A percentile compares a stretch with the other conserved stretches of the same genome.
phyloP scores from a whole-genome alignment of 2,113 vertebrate species.

The Thomomys bottae region DNA sequence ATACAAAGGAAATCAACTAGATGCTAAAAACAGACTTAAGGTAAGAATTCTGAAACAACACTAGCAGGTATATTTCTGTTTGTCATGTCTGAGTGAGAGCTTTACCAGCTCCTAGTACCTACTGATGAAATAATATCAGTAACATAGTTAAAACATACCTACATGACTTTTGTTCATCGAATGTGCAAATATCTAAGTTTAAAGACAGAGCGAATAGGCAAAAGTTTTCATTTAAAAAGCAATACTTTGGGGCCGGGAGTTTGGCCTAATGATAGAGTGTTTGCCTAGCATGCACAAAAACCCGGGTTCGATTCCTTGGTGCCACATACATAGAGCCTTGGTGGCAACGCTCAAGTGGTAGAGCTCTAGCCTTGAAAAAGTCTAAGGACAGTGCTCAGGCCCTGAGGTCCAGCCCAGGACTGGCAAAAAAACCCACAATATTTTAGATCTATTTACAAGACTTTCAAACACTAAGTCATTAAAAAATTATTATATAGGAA shows the following conservation, averaged over 20 bases:
- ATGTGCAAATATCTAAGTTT: background rate
- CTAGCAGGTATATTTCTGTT: background rate
- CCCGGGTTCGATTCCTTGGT: too few species aligned
- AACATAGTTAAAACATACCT: background rate
- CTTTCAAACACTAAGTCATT: background rate
- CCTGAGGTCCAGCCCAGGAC: too few species aligned
- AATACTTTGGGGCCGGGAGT: background rate
- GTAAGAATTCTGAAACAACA: conserved; percentile 15
- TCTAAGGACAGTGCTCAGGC: too few species aligned
- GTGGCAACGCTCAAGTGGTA: too few species aligned
- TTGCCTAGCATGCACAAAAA: too few species aligned
- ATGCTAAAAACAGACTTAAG: conserved; percentile 25
- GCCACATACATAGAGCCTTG: too few species aligned
- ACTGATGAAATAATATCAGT: background rate
- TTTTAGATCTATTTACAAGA: background rate
- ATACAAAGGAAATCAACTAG: background rate
- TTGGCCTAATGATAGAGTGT: too few species aligned
- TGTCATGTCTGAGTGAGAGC: conserved; percentile 4
- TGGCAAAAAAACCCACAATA: too few species aligned
- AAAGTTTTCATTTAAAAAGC: background rate
- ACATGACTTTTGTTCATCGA: background rate
- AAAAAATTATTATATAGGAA: background rate
- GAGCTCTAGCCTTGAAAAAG: too few species aligned
- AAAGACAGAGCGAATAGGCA: background rate
- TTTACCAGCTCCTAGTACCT: background rate